Base-by-base conservation (phyloP, 2,797 vertebrate genomes). In the Eutrigla gurnardus region DNA sequence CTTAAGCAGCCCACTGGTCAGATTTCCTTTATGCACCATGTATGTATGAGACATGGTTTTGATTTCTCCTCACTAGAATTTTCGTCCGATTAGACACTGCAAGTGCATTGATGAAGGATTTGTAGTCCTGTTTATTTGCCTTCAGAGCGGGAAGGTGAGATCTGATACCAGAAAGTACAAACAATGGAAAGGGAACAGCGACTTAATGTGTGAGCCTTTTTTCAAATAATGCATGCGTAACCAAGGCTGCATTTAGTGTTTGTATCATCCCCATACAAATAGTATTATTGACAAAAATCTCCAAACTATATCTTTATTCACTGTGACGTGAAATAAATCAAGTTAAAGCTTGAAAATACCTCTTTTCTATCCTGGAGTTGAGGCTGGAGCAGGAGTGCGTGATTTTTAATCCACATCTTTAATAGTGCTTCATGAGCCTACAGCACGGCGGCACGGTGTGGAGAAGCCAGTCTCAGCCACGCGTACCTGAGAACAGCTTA, bases 401-500 rank as follows among this genome's bases (percentile, higher is more conserved):
- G 36, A 15, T 6, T 64, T 64, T 25, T 25, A 35, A 63, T 50
- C 14, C 37, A 50, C 49, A 7, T 65, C 63, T 85, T 75, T 46
- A 70, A 68, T 62, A 37, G 70, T 77, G 52, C 65, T 67, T 50
- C 6, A 13, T 42, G 53, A 55, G 77, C 70, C 39, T 1, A 25
- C 47, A 66, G 74, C 55, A 53, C 57, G 39, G 25, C 25, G 25
- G 25, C 25, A 25, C 25, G 6, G 54, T 62, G 68, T 45, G 63
- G 15, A 59, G 73, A 33, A 39, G 32, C 52, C 3, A 43, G 70
- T 13, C 64, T 55, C 65, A 50, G 49, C 60, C 58, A 1, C 36
- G 55, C 25, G 72, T 17, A 64, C 49, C n/a, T 74, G 65, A 75
- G 69, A 78, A 82, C 65, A 66, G 54, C 11, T 35, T 77, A 80